Conservation (phyloP, 2,888 invertebrate genomes). For the Antheraea yamamai region DNA sequence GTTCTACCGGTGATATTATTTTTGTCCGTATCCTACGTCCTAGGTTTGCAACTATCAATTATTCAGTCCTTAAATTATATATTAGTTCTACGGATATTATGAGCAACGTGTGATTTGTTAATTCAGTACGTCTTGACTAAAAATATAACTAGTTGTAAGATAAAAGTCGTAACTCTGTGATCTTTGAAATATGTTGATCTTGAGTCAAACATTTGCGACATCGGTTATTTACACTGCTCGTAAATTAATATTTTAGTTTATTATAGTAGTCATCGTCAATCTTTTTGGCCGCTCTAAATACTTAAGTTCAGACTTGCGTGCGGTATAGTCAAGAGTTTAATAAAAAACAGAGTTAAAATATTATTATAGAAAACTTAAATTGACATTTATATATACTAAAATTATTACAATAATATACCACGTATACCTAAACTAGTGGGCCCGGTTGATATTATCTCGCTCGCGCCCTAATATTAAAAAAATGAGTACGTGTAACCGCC, state of each 20-base stretch:
- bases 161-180: not conserved
- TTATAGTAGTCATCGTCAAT: not conserved
- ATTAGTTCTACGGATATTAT: not conserved
- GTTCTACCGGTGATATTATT: conserved; percentile 20
- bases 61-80: conserved; percentile 20
- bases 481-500: too few species aligned
- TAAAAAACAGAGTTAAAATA: too few species aligned
- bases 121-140: not conserved
- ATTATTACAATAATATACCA: too few species aligned
- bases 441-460: too few species aligned
- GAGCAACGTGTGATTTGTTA: not conserved
- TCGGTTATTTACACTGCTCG: not conserved
- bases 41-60: conserved; percentile 17
- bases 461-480: too few species aligned
- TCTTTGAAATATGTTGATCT: not conserved
- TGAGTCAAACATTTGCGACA: not conserved
- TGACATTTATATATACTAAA: too few species aligned
- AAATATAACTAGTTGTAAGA: not conserved
- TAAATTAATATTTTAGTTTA: not conserved
- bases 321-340: too few species aligned
- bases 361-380: too few species aligned
- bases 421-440: too few species aligned
- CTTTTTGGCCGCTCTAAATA: too few species aligned
- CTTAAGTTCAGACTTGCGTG: too few species aligned
- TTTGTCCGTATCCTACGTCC: conserved; percentile 17